Conservation (phyloP, 2,113 vertebrate species). For the Cathartes aura region DNA sequence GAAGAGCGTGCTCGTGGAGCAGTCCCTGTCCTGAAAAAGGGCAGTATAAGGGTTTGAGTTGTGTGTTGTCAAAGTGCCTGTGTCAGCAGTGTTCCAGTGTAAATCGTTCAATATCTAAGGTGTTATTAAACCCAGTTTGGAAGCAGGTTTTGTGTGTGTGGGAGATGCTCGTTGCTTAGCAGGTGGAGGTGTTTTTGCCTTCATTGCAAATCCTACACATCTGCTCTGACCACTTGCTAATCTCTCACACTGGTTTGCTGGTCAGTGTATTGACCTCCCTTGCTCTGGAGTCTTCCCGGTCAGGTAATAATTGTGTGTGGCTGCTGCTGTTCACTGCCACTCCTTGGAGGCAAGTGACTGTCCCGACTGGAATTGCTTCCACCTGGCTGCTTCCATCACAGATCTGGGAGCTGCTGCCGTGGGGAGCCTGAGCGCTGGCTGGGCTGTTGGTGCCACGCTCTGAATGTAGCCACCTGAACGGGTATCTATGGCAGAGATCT, state of each 20-base stretch:
- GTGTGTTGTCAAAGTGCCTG: neutral
- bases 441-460: rapidly evolving
- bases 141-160: neutral
- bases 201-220: neutral
- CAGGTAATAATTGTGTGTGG: neutral
- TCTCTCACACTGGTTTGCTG: neutral
- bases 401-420: neutral
- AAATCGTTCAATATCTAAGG: neutral
- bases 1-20: rapidly evolving
- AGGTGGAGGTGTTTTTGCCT: neutral
- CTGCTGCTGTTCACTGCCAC: neutral
- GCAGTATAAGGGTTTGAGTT: neutral
- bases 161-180: neutral
- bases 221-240: neutral
- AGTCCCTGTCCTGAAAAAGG: neutral
- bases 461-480: neutral
- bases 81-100: neutral
- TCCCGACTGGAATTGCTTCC: neutral
- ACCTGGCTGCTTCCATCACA: neutral
- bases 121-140: neutral
- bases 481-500: neutral
- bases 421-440: neutral
- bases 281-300: neutral
- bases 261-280: neutral
- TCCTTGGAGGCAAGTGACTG: neutral